These are phyloP conservation scores for Scaptomyza parva DNA, from an alignment of 2,888 invertebrate genomes.

Conservation along the genomic window DNA sequence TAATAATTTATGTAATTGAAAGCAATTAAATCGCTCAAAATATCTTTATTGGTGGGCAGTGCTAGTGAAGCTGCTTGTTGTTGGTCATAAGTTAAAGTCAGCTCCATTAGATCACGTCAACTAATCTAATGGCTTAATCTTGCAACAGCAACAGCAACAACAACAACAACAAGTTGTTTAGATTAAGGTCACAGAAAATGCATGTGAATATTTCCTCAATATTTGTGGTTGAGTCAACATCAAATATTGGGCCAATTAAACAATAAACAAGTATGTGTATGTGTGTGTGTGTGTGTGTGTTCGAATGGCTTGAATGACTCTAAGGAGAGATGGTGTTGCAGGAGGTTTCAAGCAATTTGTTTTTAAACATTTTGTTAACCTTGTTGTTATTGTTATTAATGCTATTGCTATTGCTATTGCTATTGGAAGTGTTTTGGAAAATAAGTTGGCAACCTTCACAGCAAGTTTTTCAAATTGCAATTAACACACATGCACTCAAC, in stretches of 20 bases:
- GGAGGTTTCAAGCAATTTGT: slow-evolving; percentile 44
- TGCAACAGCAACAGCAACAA: slow-evolving; percentile 16
- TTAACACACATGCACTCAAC: slow-evolving; percentile 57
- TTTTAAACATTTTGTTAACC: slow-evolving; percentile 40
- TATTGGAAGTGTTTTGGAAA: slow-evolving; percentile 59
- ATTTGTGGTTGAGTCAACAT: slow-evolving; percentile 62
- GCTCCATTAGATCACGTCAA: slow-evolving; percentile 19
- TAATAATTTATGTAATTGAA: slow-evolving; percentile 70
- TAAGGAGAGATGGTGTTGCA: slow-evolving; percentile 13
- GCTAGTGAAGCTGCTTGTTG: slow-evolving; percentile 14
- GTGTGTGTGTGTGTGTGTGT: too few relatives aligned
- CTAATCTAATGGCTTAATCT: slow-evolving; percentile 52
- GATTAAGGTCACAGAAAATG: slow-evolving; percentile 60
- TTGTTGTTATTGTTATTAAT: slow-evolving; percentile 49
- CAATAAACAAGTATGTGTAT: too few relatives aligned
- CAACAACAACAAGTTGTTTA: slow-evolving; percentile 19
- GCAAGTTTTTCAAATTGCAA: slow-evolving; percentile 70
- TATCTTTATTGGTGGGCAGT: slow-evolving; percentile 25
- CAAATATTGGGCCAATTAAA: slow-evolving; percentile 45
- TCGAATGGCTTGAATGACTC: slow-evolving; percentile 2
- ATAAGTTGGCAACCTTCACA: slow-evolving; percentile 64
- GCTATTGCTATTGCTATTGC: slow-evolving; percentile 45
- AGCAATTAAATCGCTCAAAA: slow-evolving; percentile 67
- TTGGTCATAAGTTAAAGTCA: slow-evolving; percentile 10
- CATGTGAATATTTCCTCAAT: slow-evolving; percentile 72